Conservation (phyloP, 2,113 vertebrate genomes). For the Proterorhinus semilunaris region DNA sequence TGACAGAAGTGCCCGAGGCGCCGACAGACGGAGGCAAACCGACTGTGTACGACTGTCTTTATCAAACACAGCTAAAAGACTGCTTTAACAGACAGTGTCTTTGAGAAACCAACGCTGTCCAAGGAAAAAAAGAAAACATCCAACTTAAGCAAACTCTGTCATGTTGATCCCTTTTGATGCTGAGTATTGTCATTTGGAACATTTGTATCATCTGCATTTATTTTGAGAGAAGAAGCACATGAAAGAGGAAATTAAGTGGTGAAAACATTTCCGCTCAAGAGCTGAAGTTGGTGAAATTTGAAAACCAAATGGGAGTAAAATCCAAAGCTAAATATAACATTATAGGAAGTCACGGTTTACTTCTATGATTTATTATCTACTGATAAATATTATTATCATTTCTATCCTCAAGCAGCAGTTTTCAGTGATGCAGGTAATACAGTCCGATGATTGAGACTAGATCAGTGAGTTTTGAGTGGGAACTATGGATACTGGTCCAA, state of each 20-base stretch:
- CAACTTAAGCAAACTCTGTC: conserved; percentile 31
- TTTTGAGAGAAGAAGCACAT: conserved; percentile 37
- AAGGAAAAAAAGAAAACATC: conserved; percentile 23
- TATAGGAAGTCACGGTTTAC: no score
- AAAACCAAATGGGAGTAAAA: background rate
- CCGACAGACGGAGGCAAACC: conserved; percentile 67
- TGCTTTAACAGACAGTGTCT: conserved; percentile 56
- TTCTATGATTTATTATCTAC: no score
- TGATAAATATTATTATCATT: no score
- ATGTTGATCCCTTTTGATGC: conserved; percentile 29
- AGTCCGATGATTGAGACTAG: no score
- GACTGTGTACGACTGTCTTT: conserved; percentile 61
- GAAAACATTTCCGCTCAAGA: conserved; percentile 40
- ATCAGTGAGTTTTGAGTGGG: no score
- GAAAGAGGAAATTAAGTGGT: conserved; percentile 45
- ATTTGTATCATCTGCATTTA: conserved; percentile 47
- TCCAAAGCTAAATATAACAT: background rate
- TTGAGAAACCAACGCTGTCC: conserved; percentile 34
- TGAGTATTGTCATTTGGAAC: conserved; percentile 22
- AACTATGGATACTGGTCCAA: no score
- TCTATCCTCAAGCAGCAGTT: no score
- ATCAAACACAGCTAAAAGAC: conserved; percentile 57
- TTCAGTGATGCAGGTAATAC: no score
- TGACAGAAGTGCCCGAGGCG: conserved; percentile 60
- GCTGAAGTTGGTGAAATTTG: conserved; percentile 13